Evolutionary conservation across 2,113 vertebrate species (phyloP).

Genomic region (Poeciliopsis occidentalis): DNA sequence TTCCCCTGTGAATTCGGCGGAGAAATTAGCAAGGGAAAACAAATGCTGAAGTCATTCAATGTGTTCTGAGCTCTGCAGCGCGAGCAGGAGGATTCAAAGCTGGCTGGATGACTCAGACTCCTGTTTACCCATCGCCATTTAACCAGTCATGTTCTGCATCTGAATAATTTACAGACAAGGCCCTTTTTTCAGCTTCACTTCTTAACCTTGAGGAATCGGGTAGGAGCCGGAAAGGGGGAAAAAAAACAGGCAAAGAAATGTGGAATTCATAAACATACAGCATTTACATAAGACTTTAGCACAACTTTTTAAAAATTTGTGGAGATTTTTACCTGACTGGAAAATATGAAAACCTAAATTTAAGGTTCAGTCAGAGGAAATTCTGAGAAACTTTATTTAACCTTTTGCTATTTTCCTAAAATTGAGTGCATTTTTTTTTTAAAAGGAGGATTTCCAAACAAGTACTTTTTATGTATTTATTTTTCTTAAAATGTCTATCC

Average conservation of each 20-base stretch:
- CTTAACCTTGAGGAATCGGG: conserved; percentile 20
- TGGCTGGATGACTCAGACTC: conserved; percentile 59
- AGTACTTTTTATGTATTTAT: too few relatives aligned
- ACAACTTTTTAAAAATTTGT: neutral
- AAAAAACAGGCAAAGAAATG: neutral
- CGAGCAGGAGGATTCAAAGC: conserved; percentile 49
- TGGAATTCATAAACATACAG: neutral
- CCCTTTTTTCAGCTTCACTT: conserved; percentile 23
- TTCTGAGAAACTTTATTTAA: too few relatives aligned
- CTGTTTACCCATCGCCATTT: conserved; percentile 65
- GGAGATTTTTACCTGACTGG: too few relatives aligned
- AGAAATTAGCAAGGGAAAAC: conserved; percentile 57
- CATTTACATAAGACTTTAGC: neutral
- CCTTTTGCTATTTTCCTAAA: too few relatives aligned
- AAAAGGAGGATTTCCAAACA: too few relatives aligned
- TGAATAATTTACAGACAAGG: conserved; percentile 60
- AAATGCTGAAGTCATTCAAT: conserved; percentile 40
- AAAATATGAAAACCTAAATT: too few relatives aligned
- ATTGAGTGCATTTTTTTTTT: too few relatives aligned
- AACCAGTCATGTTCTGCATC: conserved; percentile 54
- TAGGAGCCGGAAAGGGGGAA: neutral
- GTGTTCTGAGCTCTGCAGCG: conserved; percentile 27
- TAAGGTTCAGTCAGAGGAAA: too few relatives aligned
- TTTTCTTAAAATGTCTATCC: too few relatives aligned
- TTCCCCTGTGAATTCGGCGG: conserved; percentile 57